These are phyloP conservation scores for Drosophila mettleri DNA, from an alignment of 2,888 invertebrate species.

Conservation along the genomic window DNA sequence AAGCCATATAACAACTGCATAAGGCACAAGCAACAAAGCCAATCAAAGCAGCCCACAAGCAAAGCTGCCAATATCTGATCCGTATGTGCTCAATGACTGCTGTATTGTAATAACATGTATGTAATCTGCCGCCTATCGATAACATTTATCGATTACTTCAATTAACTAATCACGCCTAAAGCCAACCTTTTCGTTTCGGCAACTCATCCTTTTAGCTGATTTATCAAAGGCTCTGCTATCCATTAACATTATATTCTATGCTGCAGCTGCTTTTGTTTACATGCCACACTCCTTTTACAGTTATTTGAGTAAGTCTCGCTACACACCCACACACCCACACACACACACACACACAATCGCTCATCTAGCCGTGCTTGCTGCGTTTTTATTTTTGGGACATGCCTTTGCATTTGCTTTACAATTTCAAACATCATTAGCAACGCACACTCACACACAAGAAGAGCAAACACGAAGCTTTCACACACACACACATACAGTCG, in stretches of 20 bases:
- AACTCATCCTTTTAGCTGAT: constrained; percentile 7
- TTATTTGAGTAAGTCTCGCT: constrained; percentile 36
- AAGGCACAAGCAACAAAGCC: not conserved
- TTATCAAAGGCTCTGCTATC: constrained; percentile 1
- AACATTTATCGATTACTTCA: not conserved
- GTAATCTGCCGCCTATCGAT: too few species aligned
- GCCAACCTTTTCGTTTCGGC: not conserved
- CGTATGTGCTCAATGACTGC: too few species aligned
- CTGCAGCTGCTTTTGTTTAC: constrained; percentile 21
- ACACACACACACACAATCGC: constrained; percentile 1
- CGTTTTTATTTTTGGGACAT: constrained; percentile 63
- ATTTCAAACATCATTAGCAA: constrained; percentile 83
- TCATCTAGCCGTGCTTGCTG: constrained; percentile 28
- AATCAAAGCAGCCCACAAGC: not conserved
- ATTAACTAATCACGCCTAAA: not conserved
- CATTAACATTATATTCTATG: constrained; percentile 20
- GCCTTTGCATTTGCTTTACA: constrained; percentile 78
- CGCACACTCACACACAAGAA: constrained; percentile 56
- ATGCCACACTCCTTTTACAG: constrained; percentile 25
- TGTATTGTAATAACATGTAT: too few species aligned
- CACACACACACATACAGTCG: constrained; percentile 50
- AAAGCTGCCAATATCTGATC: not conserved
- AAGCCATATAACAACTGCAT: not conserved
- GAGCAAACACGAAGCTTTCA: constrained; percentile 47
- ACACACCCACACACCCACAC: not conserved